Conservation (phyloP, 2,797 vertebrate species). For the Tamandua tetradactyla region DNA sequence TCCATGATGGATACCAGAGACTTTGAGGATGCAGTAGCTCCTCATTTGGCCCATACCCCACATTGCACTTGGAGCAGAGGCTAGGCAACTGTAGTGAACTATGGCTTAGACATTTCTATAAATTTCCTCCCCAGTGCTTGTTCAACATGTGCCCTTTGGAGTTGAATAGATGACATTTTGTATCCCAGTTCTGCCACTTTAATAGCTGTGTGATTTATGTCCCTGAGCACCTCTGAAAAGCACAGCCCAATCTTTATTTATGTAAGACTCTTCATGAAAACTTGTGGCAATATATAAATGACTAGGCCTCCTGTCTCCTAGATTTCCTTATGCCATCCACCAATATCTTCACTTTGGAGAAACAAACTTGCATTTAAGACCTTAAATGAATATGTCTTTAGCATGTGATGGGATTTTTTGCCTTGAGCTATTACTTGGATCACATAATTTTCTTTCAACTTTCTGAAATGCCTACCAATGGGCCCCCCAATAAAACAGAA, state of each 20-base stretch:
- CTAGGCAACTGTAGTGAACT: not conserved
- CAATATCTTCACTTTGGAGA: constrained; percentile 15
- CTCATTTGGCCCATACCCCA: not conserved
- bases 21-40: not conserved
- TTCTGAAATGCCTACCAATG: constrained; percentile 8
- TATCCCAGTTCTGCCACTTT: not conserved
- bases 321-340: not conserved
- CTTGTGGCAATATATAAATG: not conserved
- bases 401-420: not conserved
- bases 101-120: not conserved
- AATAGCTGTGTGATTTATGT: not conserved
- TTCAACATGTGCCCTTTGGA: not conserved
- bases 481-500: not conserved
- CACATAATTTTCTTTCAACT: constrained; percentile 17
- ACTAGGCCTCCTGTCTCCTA: not conserved
- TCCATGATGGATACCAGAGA: not conserved
- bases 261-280: not conserved
- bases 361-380: not conserved
- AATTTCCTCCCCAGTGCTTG: not conserved
- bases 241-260: not conserved
- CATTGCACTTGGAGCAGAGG: not conserved
- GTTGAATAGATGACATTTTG: not conserved
- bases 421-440: not conserved
- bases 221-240: not conserved
- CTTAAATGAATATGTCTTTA: not conserved